Percentiles rank a stretch among this genome's conserved stretches.
These are phyloP conservation scores for Elaphurus davidianus DNA, from an alignment of 2,113 vertebrate genomes.

Conservation along the genomic window DNA sequence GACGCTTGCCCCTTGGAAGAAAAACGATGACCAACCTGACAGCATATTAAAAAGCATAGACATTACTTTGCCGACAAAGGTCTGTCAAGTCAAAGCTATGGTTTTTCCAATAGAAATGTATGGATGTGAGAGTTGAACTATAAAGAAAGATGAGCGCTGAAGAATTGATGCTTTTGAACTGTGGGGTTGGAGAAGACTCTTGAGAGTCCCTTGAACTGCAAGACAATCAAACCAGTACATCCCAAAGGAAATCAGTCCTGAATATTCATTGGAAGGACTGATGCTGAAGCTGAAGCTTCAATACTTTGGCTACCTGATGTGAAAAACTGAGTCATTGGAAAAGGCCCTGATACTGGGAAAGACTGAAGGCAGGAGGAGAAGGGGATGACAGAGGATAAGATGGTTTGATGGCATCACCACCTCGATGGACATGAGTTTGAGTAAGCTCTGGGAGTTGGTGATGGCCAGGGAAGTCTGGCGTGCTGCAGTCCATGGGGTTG, in stretches of 20 bases:
- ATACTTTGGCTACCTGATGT: background rate
- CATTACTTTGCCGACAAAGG: background rate
- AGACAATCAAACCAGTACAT: rapidly evolving
- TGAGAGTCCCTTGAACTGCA: background rate
- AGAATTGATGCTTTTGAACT: background rate
- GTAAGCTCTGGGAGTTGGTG: background rate
- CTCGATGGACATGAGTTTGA: background rate
- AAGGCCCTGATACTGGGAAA: background rate
- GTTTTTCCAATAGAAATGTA: background rate
- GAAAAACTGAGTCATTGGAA: background rate
- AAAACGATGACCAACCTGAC: background rate
- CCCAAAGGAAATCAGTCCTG: background rate
- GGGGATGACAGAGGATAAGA: background rate
- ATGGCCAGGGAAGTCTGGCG: background rate
- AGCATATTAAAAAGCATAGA: background rate
- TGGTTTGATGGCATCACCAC: background rate
- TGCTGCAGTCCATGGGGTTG: background rate
- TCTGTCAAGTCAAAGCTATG: background rate
- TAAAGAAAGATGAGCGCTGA: background rate
- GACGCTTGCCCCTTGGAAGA: background rate
- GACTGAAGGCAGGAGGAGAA: background rate
- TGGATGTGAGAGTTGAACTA: background rate
- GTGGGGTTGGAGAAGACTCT: background rate
- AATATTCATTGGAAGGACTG: background rate
- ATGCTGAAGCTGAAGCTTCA: background rate